Evolutionary conservation across 2,113 vertebrate species (phyloP).

Genomic region (Turdus rufiventris): DNA sequence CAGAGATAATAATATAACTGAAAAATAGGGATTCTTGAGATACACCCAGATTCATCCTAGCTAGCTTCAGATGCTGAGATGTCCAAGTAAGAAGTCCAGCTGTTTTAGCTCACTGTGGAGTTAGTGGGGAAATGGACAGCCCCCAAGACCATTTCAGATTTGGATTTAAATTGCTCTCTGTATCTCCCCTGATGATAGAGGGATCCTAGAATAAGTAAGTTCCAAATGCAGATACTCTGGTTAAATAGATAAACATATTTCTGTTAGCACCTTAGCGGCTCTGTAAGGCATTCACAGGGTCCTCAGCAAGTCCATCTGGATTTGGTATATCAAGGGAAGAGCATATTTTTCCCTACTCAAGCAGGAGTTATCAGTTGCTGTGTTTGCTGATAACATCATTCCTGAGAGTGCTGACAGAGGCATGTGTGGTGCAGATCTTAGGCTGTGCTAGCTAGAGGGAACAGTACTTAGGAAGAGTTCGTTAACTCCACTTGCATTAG

Average conservation of each 20-base stretch:
- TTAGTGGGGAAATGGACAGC: not conserved
- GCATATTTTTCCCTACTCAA: not conserved
- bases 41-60: not conserved
- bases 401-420: not conserved
- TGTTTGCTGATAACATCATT: slow-evolving; percentile 7
- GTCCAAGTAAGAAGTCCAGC: not conserved
- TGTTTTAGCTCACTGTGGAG: not conserved
- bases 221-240: not conserved
- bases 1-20: not conserved
- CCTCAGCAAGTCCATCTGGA: not conserved
- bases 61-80: not conserved
- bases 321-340: not conserved
- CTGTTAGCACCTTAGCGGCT: not conserved
- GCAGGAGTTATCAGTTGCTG: not conserved
- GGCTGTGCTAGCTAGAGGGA: not conserved
- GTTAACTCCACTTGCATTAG: slow-evolving; percentile 34
- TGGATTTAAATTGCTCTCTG: not conserved
- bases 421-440: not conserved
- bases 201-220: not conserved
- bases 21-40: not conserved
- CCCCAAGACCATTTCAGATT: not conserved
- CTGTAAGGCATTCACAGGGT: not conserved
- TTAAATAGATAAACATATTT: not conserved
- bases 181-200: not conserved
- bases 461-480: not conserved